Evolutionary conservation across 2,797 vertebrate species (phyloP).

Genomic region (Onychomys torridus): DNA sequence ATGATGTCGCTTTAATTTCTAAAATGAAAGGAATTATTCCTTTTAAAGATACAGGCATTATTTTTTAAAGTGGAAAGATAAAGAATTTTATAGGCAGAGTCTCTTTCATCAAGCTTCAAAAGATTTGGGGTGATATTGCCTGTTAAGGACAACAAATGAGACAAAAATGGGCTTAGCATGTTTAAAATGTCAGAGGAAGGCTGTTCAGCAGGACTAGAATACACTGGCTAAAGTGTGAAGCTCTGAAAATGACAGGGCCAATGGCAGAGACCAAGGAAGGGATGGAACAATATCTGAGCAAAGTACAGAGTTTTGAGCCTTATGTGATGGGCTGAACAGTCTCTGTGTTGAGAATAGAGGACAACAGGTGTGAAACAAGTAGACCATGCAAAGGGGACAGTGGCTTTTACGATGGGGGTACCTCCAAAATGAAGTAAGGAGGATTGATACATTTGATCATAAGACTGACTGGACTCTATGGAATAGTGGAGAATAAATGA

Average conservation of each 20-base stretch:
- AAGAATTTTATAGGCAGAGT: background rate
- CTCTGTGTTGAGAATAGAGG: background rate
- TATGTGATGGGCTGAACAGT: slow-evolving; percentile 1
- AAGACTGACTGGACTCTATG: background rate
- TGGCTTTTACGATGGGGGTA: background rate
- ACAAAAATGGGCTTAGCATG: background rate
- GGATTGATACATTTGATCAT: background rate
- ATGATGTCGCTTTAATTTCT: no score
- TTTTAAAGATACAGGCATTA: background rate
- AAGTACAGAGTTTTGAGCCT: background rate
- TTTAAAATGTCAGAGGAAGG: background rate
- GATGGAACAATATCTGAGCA: background rate
- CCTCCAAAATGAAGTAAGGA: background rate
- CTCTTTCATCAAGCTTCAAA: no score
- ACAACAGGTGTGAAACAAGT: background rate
- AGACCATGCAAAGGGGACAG: background rate
- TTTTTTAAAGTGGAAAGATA: background rate
- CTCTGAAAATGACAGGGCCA: background rate
- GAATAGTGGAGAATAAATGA: background rate
- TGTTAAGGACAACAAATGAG: background rate
- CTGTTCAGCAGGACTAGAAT: background rate
- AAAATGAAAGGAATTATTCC: no score
- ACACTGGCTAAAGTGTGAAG: background rate
- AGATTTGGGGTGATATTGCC: background rate
- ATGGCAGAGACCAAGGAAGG: background rate